Evolutionary conservation across 2,113 vertebrate genomes (phyloP), one percentile per base, ranked within the genome.

Genomic region (Scytalopus superciliaris): DNA sequence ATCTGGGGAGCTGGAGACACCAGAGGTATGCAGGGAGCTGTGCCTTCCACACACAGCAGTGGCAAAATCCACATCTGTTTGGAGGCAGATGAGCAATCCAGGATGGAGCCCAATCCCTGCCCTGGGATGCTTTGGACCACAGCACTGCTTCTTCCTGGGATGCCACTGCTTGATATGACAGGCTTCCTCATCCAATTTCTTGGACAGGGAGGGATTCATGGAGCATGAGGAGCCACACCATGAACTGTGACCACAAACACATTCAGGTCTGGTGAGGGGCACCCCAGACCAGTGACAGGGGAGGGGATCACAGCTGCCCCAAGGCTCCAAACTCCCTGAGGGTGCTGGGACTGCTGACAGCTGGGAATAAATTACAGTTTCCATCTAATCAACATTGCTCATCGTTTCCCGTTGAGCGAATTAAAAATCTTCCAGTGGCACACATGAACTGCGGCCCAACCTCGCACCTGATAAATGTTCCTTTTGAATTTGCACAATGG

Each of bases 381-480:
- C 69, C 63, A 50, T 86, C 92, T 96, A 86, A 96, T 96, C 96
- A 95, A 11, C 66, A 53, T 81, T 59, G 39, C 82, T 80, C 72
- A 28, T 93, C 17, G 15, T 57, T 96, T 93, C 93, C 82, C 7
- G 15, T 67, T 23, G 87, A 88, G 90, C 8, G 73, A 93, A 93
- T 96, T 90, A 92, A 88, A 93, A 94, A 86, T 85, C 90, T 91
- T 83, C 68, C 78, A 89, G 90, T 5, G 0, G 39, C 82, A 66
- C 47, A 23, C 28, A 63, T 28, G 13, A 86, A 83, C 56, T 12
- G 23, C 0, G 2, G 87, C 24, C 82, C 91, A 39, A 33, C 27
- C 82, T 57, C 5, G 0, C 1, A 7, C 35, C 69, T 90, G 87
- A 95, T 74, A 68, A 93, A 90, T 62, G 90, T 50, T 89, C 24